Conservation (phyloP, 2,113 vertebrate genomes). For the Alligator mississippiensis region DNA sequence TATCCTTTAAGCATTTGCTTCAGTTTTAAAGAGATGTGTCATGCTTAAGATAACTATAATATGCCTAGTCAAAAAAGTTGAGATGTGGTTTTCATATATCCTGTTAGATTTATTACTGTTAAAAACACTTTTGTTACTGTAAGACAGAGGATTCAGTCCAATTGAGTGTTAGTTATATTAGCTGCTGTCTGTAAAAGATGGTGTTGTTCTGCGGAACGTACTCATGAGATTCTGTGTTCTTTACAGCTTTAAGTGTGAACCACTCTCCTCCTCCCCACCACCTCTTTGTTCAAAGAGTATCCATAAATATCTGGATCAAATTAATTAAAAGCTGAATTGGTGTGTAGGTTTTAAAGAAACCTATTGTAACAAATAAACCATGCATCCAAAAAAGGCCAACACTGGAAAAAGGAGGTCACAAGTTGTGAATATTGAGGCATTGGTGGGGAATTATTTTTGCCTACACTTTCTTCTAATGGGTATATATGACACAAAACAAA, state of each 20-base stretch:
- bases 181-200: neutral
- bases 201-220: neutral
- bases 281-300: neutral
- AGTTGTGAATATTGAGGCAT: neutral
- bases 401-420: neutral
- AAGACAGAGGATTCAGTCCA: neutral
- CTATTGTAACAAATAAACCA: neutral
- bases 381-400: neutral
- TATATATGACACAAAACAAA: neutral
- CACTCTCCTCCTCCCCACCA: neutral
- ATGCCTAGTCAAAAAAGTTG: neutral
- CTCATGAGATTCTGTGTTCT: neutral
- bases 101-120: neutral
- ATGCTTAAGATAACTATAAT: neutral
- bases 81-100: neutral
- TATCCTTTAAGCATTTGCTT: constrained; percentile 35
- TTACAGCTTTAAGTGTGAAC: neutral
- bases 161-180: neutral
- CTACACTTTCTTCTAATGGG: neutral
- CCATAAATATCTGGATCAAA: neutral
- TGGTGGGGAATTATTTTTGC: neutral
- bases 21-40: neutral
- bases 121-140: neutral
- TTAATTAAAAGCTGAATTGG: neutral
- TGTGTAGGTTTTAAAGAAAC: neutral